Evolutionary conservation across 2,888 invertebrate species (phyloP).

Genomic region (Eupithecia centaureata): DNA sequence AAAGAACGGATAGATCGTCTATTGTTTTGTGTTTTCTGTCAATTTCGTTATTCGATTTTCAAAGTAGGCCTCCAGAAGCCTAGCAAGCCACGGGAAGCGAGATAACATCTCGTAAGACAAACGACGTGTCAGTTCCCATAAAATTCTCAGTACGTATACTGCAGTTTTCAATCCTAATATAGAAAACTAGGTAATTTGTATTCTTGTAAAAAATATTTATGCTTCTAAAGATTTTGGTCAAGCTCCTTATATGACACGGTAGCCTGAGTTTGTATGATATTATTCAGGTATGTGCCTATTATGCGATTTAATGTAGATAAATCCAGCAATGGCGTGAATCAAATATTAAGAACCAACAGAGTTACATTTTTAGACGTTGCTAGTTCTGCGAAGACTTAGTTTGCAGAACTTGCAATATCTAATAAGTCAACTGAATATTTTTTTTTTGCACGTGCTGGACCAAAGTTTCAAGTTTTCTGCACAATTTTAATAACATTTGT

Average conservation of each 20-base stretch:
- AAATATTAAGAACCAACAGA: neutral
- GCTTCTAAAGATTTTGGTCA: conserved; percentile 25
- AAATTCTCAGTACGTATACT: conserved; percentile 13
- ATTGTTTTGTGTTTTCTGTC: too few relatives aligned
- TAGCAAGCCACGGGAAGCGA: neutral
- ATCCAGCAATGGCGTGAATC: neutral
- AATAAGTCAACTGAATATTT: too few relatives aligned
- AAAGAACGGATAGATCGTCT: too few relatives aligned
- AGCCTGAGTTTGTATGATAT: conserved; percentile 7
- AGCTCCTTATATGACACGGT: conserved; percentile 18
- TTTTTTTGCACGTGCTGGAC: too few relatives aligned
- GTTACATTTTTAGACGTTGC: too few relatives aligned
- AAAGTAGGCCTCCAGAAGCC: neutral
- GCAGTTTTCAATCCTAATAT: conserved; percentile 18
- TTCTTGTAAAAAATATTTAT: conserved; percentile 25
- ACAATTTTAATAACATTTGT: too few relatives aligned
- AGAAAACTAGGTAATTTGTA: conserved; percentile 22
- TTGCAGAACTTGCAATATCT: too few relatives aligned
- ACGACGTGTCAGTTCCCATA: conserved; percentile 18
- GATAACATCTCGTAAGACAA: conserved; percentile 12
- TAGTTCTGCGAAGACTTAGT: too few relatives aligned
- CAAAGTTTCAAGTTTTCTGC: too few relatives aligned
- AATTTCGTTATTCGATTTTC: too few relatives aligned
- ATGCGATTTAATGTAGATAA: neutral
- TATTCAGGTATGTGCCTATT: neutral